Evolutionary conservation across 2,888 invertebrate species (phyloP).

Genomic region (Chrysotoxum bicinctum): DNA sequence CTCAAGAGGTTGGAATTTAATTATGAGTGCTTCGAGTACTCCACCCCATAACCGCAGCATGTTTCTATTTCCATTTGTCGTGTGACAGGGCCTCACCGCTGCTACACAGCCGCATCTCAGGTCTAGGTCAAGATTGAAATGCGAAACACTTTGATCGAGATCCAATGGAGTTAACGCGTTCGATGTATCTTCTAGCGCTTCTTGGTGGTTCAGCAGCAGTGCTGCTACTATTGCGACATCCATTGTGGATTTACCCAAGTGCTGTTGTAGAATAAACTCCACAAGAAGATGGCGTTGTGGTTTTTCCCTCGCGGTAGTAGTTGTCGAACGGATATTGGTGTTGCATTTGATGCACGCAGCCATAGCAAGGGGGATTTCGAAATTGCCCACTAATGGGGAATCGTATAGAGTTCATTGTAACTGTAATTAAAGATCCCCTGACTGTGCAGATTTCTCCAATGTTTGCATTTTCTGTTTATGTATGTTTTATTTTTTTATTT

Average conservation of each 20-base stretch:
- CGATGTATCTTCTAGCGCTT: slow-evolving; percentile 46
- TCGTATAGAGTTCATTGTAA: slow-evolving; percentile 72
- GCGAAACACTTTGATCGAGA: slow-evolving; percentile 68
- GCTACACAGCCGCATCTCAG: slow-evolving; percentile 4
- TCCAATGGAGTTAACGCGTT: slow-evolving; percentile 47
- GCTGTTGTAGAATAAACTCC: not conserved
- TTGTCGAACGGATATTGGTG: slow-evolving; percentile 49
- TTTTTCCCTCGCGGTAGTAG: slow-evolving; percentile 21
- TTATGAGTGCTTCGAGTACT: slow-evolving; percentile 64
- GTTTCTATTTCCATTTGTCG: slow-evolving; percentile 61
- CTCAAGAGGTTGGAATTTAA: slow-evolving; percentile 63
- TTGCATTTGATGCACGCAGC: slow-evolving; percentile 28
- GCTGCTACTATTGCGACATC: slow-evolving; percentile 18
- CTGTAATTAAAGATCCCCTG: slow-evolving; percentile 72
- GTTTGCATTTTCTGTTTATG: slow-evolving; percentile 50
- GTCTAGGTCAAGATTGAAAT: slow-evolving; percentile 71
- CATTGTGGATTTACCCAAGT: slow-evolving; percentile 3
- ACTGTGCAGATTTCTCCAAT: slow-evolving; percentile 64
- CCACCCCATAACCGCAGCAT: slow-evolving; percentile 66
- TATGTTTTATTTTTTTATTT: not conserved
- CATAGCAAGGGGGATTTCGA: slow-evolving; percentile 34
- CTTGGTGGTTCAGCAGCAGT: not conserved
- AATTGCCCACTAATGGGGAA: slow-evolving; percentile 72
- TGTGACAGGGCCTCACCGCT: slow-evolving; percentile 47
- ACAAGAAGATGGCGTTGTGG: slow-evolving; percentile 28